Conservation (phyloP, 2,113 vertebrate genomes). For the Paralichthys olivaceus region DNA sequence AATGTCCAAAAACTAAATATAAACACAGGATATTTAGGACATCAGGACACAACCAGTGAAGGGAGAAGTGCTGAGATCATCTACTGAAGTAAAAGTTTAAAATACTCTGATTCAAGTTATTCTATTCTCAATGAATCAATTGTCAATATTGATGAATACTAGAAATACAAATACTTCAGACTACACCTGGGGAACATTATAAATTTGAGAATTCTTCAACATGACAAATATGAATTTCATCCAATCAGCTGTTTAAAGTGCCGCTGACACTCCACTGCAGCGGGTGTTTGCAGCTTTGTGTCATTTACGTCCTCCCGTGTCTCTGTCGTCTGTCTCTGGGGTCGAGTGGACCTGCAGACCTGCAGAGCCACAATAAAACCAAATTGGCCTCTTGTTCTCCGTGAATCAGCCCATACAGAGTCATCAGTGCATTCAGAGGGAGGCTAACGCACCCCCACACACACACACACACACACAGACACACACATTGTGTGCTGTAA, state of each 20-base stretch:
- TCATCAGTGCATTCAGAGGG: constrained; percentile 3
- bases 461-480: constrained; percentile 16
- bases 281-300: not conserved
- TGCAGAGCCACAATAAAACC: constrained; percentile 59
- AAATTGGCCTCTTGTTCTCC: constrained; percentile 60
- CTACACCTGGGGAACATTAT: too few species aligned
- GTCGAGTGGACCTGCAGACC: constrained; percentile 45
- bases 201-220: too few species aligned
- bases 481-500: not conserved
- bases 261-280: too few species aligned
- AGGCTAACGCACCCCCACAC: constrained; percentile 21
- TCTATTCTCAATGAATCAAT: too few species aligned
- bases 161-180: not conserved
- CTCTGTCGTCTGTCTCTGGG: constrained; percentile 58
- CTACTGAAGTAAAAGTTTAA: not conserved
- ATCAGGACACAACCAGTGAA: not conserved
- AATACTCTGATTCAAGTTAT: too few species aligned
- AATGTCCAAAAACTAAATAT: not conserved
- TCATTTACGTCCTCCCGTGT: constrained; percentile 55
- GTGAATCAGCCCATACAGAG: constrained; percentile 21
- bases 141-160: not conserved
- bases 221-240: too few species aligned
- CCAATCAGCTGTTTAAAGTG: too few species aligned
- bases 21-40: not conserved
- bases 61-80: too few species aligned